phyloP scores from a whole-genome alignment of 2,888 invertebrate species.

The Rhingia campestris region DNA sequence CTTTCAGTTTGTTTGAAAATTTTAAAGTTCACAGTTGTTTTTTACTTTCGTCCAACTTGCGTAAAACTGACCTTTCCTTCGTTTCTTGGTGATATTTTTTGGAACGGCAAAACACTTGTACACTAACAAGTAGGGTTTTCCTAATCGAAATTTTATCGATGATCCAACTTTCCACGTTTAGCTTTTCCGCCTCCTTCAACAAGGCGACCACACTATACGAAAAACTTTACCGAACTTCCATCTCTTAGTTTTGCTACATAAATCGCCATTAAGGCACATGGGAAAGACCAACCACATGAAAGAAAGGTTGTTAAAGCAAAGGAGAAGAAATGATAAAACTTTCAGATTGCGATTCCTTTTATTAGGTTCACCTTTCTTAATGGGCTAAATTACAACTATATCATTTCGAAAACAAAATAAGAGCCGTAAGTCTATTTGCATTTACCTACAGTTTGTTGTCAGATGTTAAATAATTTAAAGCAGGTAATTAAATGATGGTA shows the following conservation, averaged over 20 bases:
- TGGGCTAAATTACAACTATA: not conserved
- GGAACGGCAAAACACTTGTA: not conserved
- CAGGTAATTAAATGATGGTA: constrained; percentile 15
- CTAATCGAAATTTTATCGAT: constrained; percentile 5
- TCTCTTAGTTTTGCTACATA: not conserved
- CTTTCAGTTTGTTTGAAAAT: not conserved
- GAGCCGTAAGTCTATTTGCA: constrained; percentile 4
- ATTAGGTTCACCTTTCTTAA: constrained; percentile 10
- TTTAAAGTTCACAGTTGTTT: too few relatives aligned
- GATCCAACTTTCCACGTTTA: constrained; percentile 3
- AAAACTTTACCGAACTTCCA: not conserved
- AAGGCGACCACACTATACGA: not conserved
- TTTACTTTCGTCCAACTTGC: not conserved
- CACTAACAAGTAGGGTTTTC: not conserved
- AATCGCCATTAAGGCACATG: not conserved
- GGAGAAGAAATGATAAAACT: constrained; percentile 14
- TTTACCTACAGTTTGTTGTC: constrained; percentile 13
- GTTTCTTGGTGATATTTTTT: not conserved
- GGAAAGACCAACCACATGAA: constrained; percentile 1
- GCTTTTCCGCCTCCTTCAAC: not conserved
- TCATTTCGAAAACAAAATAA: constrained; percentile 4
- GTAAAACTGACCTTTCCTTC: not conserved
- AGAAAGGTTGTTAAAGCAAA: constrained; percentile 11
- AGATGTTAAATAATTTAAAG: constrained; percentile 14
- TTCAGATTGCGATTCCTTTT: constrained; percentile 23